phyloP scores from a whole-genome alignment of 30 jellyfish, hydroid and myxozoan genomes.

The Calvadosia cruxmelitensis region DNA sequence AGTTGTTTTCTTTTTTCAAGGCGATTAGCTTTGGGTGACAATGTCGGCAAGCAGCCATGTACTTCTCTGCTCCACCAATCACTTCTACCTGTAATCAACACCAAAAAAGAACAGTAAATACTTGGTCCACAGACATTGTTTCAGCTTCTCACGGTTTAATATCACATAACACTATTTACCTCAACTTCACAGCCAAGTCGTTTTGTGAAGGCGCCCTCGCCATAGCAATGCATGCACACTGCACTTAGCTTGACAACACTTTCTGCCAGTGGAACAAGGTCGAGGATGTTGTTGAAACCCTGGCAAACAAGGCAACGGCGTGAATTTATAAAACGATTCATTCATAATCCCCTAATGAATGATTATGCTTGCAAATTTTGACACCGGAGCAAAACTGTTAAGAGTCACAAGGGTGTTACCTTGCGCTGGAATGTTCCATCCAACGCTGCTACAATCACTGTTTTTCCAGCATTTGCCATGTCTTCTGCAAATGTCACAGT shows the following conservation, averaged over 20 bases:
- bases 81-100: slow-evolving; percentile 59
- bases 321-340: no score
- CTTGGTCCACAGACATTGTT: no score
- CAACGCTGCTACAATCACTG: slow-evolving; percentile 94
- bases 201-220: slow-evolving; percentile 93
- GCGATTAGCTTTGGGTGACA: slow-evolving; percentile 51
- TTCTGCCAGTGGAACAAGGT: slow-evolving; percentile 92
- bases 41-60: slow-evolving; percentile 94
- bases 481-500: slow-evolving; percentile 73
- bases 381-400: neutral
- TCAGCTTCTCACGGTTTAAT: no score
- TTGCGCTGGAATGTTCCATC: slow-evolving; percentile 94
- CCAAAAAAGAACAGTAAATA: no score
- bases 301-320: no score
- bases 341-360: no score
- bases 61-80: slow-evolving; percentile 98
- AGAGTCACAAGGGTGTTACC: slow-evolving; percentile 16
- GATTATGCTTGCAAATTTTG: neutral
- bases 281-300: slow-evolving; percentile 94
- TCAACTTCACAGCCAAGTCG: slow-evolving; percentile 72
- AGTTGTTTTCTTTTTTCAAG: neutral
- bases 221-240: slow-evolving; percentile 90
- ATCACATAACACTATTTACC: no score
- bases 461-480: slow-evolving; percentile 75
- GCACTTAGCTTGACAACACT: slow-evolving; percentile 90